These are phyloP conservation scores for Cydia strobilella DNA, from an alignment of 1,140 invertebrate species.

Conservation along the genomic window DNA sequence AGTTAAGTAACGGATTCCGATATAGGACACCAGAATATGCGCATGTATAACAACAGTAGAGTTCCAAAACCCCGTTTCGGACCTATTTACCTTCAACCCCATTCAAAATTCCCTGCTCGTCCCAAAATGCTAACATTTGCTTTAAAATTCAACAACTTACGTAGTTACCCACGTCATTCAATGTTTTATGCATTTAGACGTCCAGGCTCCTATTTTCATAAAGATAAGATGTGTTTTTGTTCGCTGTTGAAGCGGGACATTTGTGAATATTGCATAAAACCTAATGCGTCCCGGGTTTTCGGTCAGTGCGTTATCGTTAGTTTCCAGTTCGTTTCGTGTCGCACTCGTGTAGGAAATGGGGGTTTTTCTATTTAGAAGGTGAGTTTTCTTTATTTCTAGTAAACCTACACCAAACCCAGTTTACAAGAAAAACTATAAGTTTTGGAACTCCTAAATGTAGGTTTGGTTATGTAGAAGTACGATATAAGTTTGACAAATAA, in stretches of 20 bases:
- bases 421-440: too few relatives aligned
- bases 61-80: slow-evolving; percentile 10
- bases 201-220: slow-evolving; percentile 38
- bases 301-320: slow-evolving; percentile 50
- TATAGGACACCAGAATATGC: slow-evolving; percentile 22
- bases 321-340: slow-evolving; percentile 39
- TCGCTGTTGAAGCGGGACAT: slow-evolving; percentile 36
- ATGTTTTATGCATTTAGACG: slow-evolving; percentile 68
- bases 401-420: background rate
- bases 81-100: slow-evolving; percentile 4
- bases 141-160: slow-evolving; percentile 69
- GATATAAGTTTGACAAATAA: too few relatives aligned
- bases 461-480: too few relatives aligned
- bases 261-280: slow-evolving; percentile 63
- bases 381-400: slow-evolving; percentile 40
- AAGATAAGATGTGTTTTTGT: slow-evolving; percentile 41
- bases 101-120: slow-evolving; percentile 16
- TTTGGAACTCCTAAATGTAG: too few relatives aligned
- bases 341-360: slow-evolving; percentile 51
- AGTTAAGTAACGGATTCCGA: background rate
- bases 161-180: slow-evolving; percentile 55
- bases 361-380: slow-evolving; percentile 58
- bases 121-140: slow-evolving; percentile 37
- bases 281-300: slow-evolving; percentile 48
- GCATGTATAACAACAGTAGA: background rate